Evolutionary conservation across 1,140 invertebrate species (phyloP).

Genomic region (Drosophila funebris): DNA sequence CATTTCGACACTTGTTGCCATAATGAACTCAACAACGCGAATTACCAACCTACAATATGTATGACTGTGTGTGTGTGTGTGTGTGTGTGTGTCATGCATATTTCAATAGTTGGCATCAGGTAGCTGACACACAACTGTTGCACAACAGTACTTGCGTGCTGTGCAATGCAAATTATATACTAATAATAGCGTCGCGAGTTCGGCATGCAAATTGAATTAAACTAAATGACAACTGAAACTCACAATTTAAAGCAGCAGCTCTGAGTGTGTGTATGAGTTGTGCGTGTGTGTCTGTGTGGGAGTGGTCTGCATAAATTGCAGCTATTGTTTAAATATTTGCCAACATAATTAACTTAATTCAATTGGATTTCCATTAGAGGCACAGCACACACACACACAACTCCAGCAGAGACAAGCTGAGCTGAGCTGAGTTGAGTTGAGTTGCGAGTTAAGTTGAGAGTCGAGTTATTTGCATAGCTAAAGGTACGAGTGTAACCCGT

Average conservation of each 20-base stretch:
- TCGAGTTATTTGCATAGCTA: constrained; percentile 63
- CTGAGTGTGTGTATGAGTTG: too few species aligned
- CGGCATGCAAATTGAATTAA: constrained; percentile 61
- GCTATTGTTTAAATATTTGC: constrained; percentile 83
- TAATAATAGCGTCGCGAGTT: constrained; percentile 48
- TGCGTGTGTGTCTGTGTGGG: constrained; percentile 3
- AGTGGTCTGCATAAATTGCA: constrained; percentile 66
- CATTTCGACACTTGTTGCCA: constrained; percentile 79
- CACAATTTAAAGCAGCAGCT: constrained; percentile 40
- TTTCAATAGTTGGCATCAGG: constrained; percentile 37
- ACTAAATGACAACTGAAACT: constrained; percentile 57
- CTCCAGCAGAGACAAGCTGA: constrained; percentile 7
- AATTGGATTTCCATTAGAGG: constrained; percentile 81
- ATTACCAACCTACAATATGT: too few species aligned
- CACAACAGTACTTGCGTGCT: constrained; percentile 57
- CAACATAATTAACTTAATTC: constrained; percentile 83
- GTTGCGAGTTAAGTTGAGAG: constrained; percentile 18
- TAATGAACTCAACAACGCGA: constrained; percentile 58
- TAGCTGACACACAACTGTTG: constrained; percentile 33
- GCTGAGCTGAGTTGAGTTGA: too few species aligned
- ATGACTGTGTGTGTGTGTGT: neutral
- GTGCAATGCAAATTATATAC: constrained; percentile 33
- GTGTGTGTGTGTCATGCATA: constrained; percentile 41
- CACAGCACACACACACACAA: constrained; percentile 45
- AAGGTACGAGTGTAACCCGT: constrained; percentile 46